A percentile compares a stretch with the other conserved stretches of the same genome.
phyloP scores from a whole-genome alignment of 2,113 vertebrate species.

The Pteruthius melanotis region DNA sequence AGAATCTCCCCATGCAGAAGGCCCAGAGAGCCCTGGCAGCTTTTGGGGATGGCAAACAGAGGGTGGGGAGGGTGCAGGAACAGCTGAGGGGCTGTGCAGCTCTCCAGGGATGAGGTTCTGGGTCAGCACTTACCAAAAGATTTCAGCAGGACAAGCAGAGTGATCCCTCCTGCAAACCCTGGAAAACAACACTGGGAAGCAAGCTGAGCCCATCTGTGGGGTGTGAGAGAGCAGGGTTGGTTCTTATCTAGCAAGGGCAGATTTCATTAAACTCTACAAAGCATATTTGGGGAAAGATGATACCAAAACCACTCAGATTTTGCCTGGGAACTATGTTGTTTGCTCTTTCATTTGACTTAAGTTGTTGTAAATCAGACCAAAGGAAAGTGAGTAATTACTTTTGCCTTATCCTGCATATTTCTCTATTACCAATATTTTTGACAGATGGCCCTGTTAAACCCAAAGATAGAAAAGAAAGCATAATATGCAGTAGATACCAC shows the following conservation, averaged over 20 bases:
- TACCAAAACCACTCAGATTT: background rate
- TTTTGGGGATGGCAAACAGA: background rate
- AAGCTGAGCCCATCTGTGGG: background rate
- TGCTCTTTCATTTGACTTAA: background rate
- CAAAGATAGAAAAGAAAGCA: background rate
- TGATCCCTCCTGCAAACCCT: background rate
- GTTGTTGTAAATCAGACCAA: background rate
- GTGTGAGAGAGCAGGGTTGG: background rate
- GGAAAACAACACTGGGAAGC: background rate
- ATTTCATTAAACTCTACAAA: background rate
- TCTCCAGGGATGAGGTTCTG: background rate
- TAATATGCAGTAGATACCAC: background rate
- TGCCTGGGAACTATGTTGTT: background rate
- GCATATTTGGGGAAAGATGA: background rate
- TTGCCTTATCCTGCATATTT: background rate
- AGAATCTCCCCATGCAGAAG: background rate
- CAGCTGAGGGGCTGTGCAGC: background rate
- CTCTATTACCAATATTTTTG: constrained; percentile 24
- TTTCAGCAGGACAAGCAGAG: too few relatives aligned
- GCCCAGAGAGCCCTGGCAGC: background rate
- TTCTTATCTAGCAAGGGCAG: background rate
- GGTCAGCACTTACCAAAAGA: background rate
- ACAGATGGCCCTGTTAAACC: constrained; percentile 22
- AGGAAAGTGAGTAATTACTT: constrained; percentile 25
- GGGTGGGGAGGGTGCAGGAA: background rate